Percentiles rank a stretch among this genome's conserved stretches.
Conservation (phyloP, 1,140 invertebrate species). For the Drosophila nigrodunni region DNA sequence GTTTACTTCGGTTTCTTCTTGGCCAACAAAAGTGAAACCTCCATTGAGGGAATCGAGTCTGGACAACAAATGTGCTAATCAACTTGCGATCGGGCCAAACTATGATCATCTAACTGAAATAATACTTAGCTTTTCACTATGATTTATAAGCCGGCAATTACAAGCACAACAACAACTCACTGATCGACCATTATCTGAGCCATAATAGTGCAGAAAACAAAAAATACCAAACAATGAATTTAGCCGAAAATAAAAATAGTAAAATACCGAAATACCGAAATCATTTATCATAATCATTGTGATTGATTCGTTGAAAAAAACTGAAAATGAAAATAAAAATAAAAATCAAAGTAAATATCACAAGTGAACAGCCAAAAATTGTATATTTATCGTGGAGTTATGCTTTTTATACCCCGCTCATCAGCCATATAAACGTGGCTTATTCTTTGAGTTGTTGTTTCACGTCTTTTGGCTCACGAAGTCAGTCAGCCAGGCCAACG, state of each 20-base stretch:
- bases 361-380: constrained; percentile 63
- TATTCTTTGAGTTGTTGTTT: constrained; percentile 70
- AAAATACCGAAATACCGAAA: constrained; percentile 75
- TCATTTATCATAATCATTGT: constrained; percentile 84
- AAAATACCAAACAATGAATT: constrained; percentile 43
- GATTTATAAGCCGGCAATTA: constrained; percentile 79
- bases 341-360: constrained; percentile 59
- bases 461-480: constrained; percentile 75
- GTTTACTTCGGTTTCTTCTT: constrained; percentile 1
- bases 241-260: constrained; percentile 46
- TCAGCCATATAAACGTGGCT: constrained; percentile 78
- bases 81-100: constrained; percentile 40
- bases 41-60: constrained; percentile 17
- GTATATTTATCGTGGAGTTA: constrained; percentile 51
- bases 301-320: constrained; percentile 79
- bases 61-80: constrained; percentile 76
- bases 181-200: constrained; percentile 69
- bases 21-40: constrained; percentile 67
- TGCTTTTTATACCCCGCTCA: constrained; percentile 52
- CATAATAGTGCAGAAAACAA: constrained; percentile 73
- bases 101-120: constrained; percentile 65
- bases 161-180: constrained; percentile 55
- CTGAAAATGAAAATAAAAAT: not conserved
- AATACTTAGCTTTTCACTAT: constrained; percentile 70
- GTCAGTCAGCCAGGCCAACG: constrained; percentile 63